Percentiles rank a stretch among this genome's conserved stretches.
These are phyloP conservation scores for Drosophila tristis DNA, from an alignment of 1,140 invertebrate genomes.

Conservation along the genomic window DNA sequence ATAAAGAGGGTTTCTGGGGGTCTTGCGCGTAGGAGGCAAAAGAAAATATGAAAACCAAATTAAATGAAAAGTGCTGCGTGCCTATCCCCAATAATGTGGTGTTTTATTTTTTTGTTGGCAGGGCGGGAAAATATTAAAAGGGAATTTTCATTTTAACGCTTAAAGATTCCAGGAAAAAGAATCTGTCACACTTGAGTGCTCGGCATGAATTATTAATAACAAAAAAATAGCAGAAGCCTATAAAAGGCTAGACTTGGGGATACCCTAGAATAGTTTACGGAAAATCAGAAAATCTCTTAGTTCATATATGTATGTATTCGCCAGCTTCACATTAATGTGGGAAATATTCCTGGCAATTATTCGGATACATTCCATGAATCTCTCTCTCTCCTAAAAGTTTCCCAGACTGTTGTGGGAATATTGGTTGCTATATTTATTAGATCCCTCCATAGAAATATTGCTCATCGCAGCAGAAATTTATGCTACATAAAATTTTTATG, in stretches of 20 bases:
- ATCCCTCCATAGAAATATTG: slow-evolving; percentile 16
- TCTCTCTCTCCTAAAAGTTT: too few relatives aligned
- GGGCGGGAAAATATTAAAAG: slow-evolving; percentile 13
- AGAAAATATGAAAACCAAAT: slow-evolving; percentile 17
- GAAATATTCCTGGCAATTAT: too few relatives aligned
- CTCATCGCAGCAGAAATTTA: slow-evolving; percentile 57
- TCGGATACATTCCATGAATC: too few relatives aligned
- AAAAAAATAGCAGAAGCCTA: neutral
- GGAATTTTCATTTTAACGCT: slow-evolving; percentile 17
- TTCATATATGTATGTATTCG: too few relatives aligned
- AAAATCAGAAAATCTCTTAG: too few relatives aligned
- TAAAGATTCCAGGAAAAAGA: slow-evolving; percentile 8
- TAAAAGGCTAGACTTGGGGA: neutral
- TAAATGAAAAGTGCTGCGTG: slow-evolving; percentile 7
- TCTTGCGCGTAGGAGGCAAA: neutral
- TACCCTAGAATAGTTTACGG: too few relatives aligned
- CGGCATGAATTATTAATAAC: neutral
- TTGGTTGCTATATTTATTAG: neutral
- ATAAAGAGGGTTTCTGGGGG: slow-evolving; percentile 1
- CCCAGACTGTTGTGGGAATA: neutral
- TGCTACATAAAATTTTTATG: slow-evolving; percentile 68
- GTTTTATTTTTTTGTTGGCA: neutral
- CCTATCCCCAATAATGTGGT: slow-evolving; percentile 8
- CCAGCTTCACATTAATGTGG: too few relatives aligned
- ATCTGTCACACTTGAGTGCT: slow-evolving; percentile 8